Percentiles rank a stretch among this genome's conserved stretches.
These are phyloP conservation scores for Drosophila nigricruria DNA, from an alignment of 2,888 invertebrate species.

Conservation along the genomic window DNA sequence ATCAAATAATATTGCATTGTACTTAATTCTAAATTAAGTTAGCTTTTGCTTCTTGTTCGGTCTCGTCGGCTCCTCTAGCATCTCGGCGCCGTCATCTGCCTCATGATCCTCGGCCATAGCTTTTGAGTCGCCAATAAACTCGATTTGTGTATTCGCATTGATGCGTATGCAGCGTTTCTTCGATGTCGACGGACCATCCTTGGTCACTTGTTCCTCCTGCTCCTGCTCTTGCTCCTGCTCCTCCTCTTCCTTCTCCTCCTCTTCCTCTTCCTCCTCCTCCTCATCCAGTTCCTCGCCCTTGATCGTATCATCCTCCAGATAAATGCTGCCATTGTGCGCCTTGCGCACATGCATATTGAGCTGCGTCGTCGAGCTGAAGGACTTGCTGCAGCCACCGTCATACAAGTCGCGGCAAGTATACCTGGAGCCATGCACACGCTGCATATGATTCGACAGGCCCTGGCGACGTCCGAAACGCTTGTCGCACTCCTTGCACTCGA, in stretches of 20 bases:
- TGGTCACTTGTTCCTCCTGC: neutral
- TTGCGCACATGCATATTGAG: conserved; percentile 65
- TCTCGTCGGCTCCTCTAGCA: too few relatives aligned
- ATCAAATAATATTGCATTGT: conserved; percentile 15
- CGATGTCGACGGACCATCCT: conserved; percentile 33
- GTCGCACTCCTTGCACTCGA: conserved; percentile 76
- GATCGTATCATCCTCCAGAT: conserved; percentile 25
- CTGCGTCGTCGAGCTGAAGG: conserved; percentile 40
- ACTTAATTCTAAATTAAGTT: neutral
- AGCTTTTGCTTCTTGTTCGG: neutral
- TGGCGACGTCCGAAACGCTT: conserved; percentile 80
- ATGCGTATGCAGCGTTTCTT: conserved; percentile 52
- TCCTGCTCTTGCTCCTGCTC: neutral
- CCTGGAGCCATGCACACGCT: conserved; percentile 71
- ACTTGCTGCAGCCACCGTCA: conserved; percentile 60
- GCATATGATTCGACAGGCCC: conserved; percentile 74
- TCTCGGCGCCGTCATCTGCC: too few relatives aligned
- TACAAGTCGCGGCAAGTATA: conserved; percentile 56
- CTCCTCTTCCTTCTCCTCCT: neutral
- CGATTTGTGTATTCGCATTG: conserved; percentile 41
- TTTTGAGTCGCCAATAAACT: conserved; percentile 36
- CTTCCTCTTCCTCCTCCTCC: neutral
- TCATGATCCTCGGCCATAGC: conserved; percentile 20
- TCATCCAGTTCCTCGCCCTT: conserved; percentile 12
- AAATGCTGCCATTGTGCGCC: conserved; percentile 39